Percentiles rank a stretch among this genome's conserved stretches.
Evolutionary conservation across 2,797 vertebrate genomes (phyloP).

Genomic region (Psittacula derbiana): DNA sequence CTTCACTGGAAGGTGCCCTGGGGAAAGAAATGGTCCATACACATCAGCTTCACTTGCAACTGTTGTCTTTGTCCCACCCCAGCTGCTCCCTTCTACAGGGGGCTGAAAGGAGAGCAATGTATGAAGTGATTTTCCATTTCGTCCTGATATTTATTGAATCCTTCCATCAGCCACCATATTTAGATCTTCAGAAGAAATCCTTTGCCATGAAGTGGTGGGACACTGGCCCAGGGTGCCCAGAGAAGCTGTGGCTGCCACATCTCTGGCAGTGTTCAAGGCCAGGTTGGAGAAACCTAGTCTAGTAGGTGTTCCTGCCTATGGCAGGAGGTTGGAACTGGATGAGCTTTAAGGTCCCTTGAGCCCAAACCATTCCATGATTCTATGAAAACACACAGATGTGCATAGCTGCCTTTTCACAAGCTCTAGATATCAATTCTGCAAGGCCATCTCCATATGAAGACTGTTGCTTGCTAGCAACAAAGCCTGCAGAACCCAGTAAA

Average conservation of each 20-base stretch:
- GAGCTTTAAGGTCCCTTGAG: background rate
- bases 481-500: background rate
- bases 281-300: background rate
- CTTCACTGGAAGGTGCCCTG: slow-evolving; percentile 95
- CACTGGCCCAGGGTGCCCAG: background rate
- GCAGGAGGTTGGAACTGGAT: background rate
- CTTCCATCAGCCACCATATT: background rate
- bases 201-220: background rate
- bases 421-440: background rate
- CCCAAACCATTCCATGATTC: background rate
- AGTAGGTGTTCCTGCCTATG: background rate
- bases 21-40: background rate
- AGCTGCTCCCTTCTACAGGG: background rate
- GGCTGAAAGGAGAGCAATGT: background rate
- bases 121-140: background rate
- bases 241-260: background rate
- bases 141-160: background rate
- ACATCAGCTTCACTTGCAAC: background rate
- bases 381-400: background rate
- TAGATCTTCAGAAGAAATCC: background rate
- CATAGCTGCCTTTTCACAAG: background rate
- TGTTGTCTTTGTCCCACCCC: background rate
- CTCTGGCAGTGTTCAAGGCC: background rate
- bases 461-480: background rate
- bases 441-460: background rate